A percentile compares a stretch with the other conserved stretches of the same genome.
phyloP scores from a whole-genome alignment of 2,113 vertebrate species.

The Sinosuthora webbiana region DNA sequence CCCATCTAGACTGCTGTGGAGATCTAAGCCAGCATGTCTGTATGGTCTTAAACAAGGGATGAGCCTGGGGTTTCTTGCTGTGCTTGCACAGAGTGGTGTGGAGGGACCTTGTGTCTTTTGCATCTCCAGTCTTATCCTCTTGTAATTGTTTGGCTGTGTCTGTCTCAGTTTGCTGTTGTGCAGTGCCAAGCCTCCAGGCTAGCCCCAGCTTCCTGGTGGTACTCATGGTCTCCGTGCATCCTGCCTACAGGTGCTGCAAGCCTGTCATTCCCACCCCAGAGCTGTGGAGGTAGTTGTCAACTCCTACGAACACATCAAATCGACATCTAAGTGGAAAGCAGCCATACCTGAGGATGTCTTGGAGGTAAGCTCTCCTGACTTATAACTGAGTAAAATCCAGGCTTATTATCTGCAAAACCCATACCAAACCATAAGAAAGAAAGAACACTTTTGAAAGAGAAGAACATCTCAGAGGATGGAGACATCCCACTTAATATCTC shows the following conservation, averaged over 20 bases:
- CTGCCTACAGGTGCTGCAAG: slow-evolving; percentile 84
- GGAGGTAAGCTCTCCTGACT: slow-evolving; percentile 74
- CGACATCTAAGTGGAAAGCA: slow-evolving; percentile 84
- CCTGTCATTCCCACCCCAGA: slow-evolving; percentile 81
- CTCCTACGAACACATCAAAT: slow-evolving; percentile 83
- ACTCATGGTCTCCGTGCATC: not conserved
- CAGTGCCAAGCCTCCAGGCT: not conserved
- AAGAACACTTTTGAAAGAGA: not conserved
- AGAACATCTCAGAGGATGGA: not conserved
- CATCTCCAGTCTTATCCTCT: not conserved
- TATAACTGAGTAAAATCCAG: not conserved
- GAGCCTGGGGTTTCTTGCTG: not conserved
- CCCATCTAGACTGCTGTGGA: not conserved
- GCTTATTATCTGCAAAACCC: not conserved
- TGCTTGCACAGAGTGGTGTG: not conserved
- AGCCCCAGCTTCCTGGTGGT: not conserved
- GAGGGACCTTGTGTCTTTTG: not conserved
- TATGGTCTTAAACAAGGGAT: too few species aligned
- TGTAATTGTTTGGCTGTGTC: rapidly evolving
- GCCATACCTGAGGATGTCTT: slow-evolving; percentile 86
- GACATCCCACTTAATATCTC: not conserved
- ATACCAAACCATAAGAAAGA: not conserved
- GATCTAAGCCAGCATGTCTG: not conserved
- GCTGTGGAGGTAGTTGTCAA: slow-evolving; percentile 88
- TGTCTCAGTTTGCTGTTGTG: not conserved